A percentile compares a stretch with the other conserved stretches of the same genome.
phyloP scores from a whole-genome alignment of 2,113 vertebrate genomes.

The Azemiops feae region DNA sequence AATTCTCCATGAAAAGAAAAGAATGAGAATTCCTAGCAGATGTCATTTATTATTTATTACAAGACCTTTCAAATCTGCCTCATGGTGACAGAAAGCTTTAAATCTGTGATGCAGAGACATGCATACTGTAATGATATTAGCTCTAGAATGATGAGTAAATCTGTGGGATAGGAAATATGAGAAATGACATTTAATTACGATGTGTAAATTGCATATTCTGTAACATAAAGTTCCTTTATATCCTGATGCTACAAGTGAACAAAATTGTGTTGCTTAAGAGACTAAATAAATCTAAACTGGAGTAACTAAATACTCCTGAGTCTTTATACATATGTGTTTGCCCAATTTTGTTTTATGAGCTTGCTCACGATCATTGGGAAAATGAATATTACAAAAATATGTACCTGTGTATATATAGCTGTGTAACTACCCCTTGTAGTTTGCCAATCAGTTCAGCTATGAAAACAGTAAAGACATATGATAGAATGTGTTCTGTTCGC shows the following conservation, averaged over 20 bases:
- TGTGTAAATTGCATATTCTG: slow-evolving; percentile 36
- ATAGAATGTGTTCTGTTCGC: too few relatives aligned
- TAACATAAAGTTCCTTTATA: slow-evolving; percentile 28
- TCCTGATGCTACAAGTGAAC: slow-evolving; percentile 35
- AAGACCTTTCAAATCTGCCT: slow-evolving; percentile 22
- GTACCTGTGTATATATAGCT: not conserved
- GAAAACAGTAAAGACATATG: not conserved
- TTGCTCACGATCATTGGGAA: slow-evolving; percentile 10
- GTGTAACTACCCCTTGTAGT: slow-evolving; percentile 29
- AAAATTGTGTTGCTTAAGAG: slow-evolving; percentile 46
- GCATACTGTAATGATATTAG: slow-evolving; percentile 51
- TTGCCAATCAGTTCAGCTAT: slow-evolving; percentile 28
- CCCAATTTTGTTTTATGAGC: slow-evolving; percentile 37
- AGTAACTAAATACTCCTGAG: slow-evolving; percentile 34
- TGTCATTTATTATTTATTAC: slow-evolving; percentile 38
- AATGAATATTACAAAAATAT: slow-evolving; percentile 42
- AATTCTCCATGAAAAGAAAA: not conserved
- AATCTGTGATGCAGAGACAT: slow-evolving; percentile 28
- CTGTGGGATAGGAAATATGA: slow-evolving; percentile 41
- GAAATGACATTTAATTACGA: slow-evolving; percentile 43
- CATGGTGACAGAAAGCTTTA: slow-evolving; percentile 44
- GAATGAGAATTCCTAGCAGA: slow-evolving; percentile 30
- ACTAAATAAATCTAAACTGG: slow-evolving; percentile 43
- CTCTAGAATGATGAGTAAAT: slow-evolving; percentile 47
- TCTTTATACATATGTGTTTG: slow-evolving; percentile 44